Evolutionary conservation across 1,140 invertebrate genomes (phyloP), one percentile per base, ranked within the genome.

Genomic region (Lysiphlebus fabarum): DNA sequence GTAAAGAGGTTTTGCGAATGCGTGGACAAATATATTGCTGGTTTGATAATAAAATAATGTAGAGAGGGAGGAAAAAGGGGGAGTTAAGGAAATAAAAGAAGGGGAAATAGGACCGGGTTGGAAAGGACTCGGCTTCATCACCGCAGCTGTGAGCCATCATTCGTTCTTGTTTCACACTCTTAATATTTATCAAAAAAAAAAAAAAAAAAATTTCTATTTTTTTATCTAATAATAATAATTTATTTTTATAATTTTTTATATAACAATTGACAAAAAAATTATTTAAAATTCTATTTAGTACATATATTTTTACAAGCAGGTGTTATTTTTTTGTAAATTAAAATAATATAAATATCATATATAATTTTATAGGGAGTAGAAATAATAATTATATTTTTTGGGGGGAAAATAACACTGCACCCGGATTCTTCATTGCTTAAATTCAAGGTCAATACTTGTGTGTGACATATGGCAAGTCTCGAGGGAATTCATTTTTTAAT

Each of bases 151-250:
- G 53, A 44, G 38, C 53, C 41, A 36, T 45, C 12, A 9, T 47
- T 47, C 53, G 48, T 59, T 65, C 67, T 61, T 59, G 62, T 61
- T 53, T 62, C 53, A 58, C 57, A 66, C 61, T 62, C 45, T 53
- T 56, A 47, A 49, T 43, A 55, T 55, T 47, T 55, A 11, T 17
- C 9, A n/a, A n/a, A n/a, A n/a, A n/a, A n/a, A n/a, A n/a, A n/a
- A n/a, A n/a, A n/a, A n/a, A n/a, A n/a, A n/a, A n/a, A n/a, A n/a
- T n/a, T n/a, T n/a, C n/a, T n/a, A n/a, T n/a, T n/a, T n/a, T n/a
- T n/a, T n/a, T n/a, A n/a, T n/a, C n/a, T n/a, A n/a, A n/a, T n/a
- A n/a, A n/a, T n/a, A n/a, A n/a, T n/a, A n/a, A n/a, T n/a, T n/a
- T n/a, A n/a, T n/a, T n/a, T n/a, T n/a, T n/a, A n/a, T n/a, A n/a